These are phyloP conservation scores for Phortica okadai DNA, from an alignment of 2,888 invertebrate species.

Conservation along the genomic window DNA sequence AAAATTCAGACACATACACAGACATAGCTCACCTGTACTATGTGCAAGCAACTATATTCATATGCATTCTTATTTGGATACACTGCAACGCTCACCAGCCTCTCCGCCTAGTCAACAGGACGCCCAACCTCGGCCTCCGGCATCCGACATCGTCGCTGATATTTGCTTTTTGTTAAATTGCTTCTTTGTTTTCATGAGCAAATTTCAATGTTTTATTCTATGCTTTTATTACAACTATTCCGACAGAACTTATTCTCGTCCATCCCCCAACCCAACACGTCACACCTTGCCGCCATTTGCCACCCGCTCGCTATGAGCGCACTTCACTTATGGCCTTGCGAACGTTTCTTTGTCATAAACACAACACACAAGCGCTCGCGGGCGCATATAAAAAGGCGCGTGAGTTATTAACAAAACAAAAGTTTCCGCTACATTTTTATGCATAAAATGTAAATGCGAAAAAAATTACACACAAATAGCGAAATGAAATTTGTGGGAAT, in stretches of 20 bases:
- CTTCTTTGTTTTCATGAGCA: constrained; percentile 66
- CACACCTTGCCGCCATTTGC: neutral
- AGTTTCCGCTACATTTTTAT: constrained; percentile 13
- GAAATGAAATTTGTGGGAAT: neutral
- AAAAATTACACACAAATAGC: neutral
- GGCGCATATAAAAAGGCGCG: constrained; percentile 66
- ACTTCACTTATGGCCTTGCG: constrained; percentile 22
- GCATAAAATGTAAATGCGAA: constrained; percentile 25
- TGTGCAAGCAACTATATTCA: no score
- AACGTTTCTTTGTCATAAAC: constrained; percentile 15
- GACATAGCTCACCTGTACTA: no score
- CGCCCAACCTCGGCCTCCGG: no score
- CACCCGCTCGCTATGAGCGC: neutral
- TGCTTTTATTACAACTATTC: constrained; percentile 37
- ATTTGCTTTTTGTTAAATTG: constrained; percentile 64
- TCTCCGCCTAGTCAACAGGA: no score
- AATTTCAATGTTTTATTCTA: constrained; percentile 47
- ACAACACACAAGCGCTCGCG: neutral
- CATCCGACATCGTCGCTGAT: constrained; percentile 34
- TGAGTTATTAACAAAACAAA: constrained; percentile 24
- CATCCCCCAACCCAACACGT: neutral
- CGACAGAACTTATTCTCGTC: neutral
- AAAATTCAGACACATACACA: neutral
- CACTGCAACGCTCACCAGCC: no score
- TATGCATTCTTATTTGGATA: neutral